Percentiles rank a stretch among this genome's conserved stretches.
These are phyloP conservation scores for Pilophorus perplexus DNA, from an alignment of 2,888 invertebrate species.

Conservation along the genomic window DNA sequence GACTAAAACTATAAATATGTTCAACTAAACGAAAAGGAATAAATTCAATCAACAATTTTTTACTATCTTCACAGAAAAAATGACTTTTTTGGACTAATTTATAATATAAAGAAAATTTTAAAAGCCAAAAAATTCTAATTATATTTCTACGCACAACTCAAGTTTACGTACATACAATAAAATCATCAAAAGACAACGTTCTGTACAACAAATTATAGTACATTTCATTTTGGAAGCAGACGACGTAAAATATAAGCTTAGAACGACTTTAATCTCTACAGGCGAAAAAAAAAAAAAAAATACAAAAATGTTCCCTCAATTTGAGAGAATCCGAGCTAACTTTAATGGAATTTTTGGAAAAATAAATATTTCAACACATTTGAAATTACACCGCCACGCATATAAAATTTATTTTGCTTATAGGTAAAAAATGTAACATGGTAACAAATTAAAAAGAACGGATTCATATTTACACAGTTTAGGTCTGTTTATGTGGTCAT, in stretches of 20 bases:
- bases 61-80: background rate
- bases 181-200: too few species aligned
- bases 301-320: conserved; percentile 2
- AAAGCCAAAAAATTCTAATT: background rate
- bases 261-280: background rate
- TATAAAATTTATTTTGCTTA: too few species aligned
- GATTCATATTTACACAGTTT: too few species aligned
- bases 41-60: background rate
- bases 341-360: too few species aligned
- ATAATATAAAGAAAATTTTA: background rate
- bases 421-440: background rate
- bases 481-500: too few species aligned
- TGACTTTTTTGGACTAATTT: background rate
- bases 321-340: background rate
- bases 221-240: background rate
- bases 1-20: conserved; percentile 11
- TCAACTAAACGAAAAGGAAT: background rate
- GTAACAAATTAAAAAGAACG: conserved; percentile 1
- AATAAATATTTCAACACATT: too few species aligned
- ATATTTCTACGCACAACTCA: too few species aligned
- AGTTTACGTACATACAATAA: too few species aligned
- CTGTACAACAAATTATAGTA: too few species aligned
- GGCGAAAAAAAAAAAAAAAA: background rate
- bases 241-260: background rate
- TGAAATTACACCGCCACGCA: too few species aligned